Conservation (phyloP, 2,113 vertebrate species). For the Tiliqua scincoides region DNA sequence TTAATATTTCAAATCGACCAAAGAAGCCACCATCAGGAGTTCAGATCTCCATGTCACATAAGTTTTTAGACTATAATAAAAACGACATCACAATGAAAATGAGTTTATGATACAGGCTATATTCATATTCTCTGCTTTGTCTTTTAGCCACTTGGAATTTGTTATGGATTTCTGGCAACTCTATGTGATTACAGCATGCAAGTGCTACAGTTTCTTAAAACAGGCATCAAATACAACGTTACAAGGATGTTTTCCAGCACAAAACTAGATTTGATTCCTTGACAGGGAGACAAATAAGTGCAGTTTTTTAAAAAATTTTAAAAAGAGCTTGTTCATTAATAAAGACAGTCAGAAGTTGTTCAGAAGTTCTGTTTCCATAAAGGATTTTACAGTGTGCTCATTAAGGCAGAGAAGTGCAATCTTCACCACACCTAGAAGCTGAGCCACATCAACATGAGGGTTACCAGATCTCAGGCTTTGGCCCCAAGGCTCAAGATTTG, state of each 20-base stretch:
- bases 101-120: too few species aligned
- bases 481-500: too few species aligned
- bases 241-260: fast-evolving
- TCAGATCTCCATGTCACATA: too few species aligned
- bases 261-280: slow-evolving; percentile 9
- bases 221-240: background rate
- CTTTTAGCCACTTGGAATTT: background rate
- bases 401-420: slow-evolving; percentile 8
- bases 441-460: background rate
- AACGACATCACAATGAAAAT: too few species aligned
- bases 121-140: background rate
- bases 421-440: slow-evolving; percentile 36
- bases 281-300: slow-evolving; percentile 15
- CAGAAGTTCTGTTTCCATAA: slow-evolving; percentile 32
- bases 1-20: too few species aligned
- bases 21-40: too few species aligned
- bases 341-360: slow-evolving; percentile 48
- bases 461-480: too few species aligned
- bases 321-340: slow-evolving; percentile 31
- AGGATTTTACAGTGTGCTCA: slow-evolving; percentile 1
- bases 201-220: background rate
- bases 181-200: background rate
- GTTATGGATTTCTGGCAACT: background rate
- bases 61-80: too few species aligned
- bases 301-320: background rate